Evolutionary conservation across 2,797 vertebrate species (phyloP).

Genomic region (Argyrosomus regius): DNA sequence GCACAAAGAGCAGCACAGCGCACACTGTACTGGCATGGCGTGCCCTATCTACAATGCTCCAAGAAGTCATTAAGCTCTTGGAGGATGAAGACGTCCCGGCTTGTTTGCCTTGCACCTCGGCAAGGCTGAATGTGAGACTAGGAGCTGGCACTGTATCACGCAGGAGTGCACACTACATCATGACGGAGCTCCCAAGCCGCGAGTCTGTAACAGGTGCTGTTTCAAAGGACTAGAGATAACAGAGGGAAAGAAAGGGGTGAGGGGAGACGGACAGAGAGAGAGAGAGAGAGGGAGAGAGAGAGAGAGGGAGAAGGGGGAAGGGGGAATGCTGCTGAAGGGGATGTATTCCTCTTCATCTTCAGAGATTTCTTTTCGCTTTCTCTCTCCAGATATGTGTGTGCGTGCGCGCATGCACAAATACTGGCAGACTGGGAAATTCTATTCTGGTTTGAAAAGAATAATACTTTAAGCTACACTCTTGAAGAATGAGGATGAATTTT

Average conservation of each 20-base stretch:
- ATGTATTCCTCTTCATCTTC: constrained; percentile 75
- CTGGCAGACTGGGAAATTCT: constrained; percentile 35
- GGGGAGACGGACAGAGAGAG: constrained; percentile 52
- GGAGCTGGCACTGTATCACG: constrained; percentile 63
- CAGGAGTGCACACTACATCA: constrained; percentile 70
- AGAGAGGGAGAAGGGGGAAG: background rate
- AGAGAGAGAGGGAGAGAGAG: constrained; percentile 28
- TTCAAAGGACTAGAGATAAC: constrained; percentile 84
- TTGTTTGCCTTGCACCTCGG: constrained; percentile 69
- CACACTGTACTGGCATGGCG: constrained; percentile 34
- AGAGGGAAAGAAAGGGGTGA: constrained; percentile 61
- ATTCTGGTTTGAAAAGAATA: constrained; percentile 53
- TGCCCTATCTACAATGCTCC: constrained; percentile 47
- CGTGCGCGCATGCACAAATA: background rate
- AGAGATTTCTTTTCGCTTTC: constrained; percentile 53
- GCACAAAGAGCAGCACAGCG: constrained; percentile 39
- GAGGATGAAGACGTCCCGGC: constrained; percentile 68
- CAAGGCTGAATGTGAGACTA: constrained; percentile 50
- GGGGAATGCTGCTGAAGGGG: constrained; percentile 57
- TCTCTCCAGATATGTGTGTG: constrained; percentile 6
- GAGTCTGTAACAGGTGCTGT: constrained; percentile 82
- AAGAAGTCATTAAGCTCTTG: constrained; percentile 66
- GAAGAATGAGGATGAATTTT: constrained; percentile 39
- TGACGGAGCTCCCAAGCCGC: constrained; percentile 64
- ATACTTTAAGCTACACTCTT: constrained; percentile 48